Percentiles rank a stretch among this genome's conserved stretches.
Conservation (phyloP, 2,113 vertebrate species). For the Montifringilla adamsi region DNA sequence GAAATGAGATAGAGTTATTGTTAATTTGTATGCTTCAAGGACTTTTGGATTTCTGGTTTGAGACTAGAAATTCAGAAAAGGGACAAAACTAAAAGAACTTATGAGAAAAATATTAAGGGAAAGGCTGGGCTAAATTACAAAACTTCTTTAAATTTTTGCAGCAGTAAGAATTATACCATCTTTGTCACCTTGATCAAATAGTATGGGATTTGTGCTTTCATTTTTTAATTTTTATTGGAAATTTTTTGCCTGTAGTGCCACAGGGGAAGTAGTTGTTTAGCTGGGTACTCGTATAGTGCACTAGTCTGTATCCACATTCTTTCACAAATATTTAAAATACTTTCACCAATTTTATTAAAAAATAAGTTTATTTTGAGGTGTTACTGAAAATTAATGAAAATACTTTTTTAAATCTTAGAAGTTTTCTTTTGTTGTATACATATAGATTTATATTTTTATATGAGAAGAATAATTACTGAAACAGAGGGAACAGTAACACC, state of each 20-base stretch:
- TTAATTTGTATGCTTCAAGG: not conserved
- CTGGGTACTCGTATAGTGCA: not conserved
- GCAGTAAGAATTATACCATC: not conserved
- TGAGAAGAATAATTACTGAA: slow-evolving; percentile 77
- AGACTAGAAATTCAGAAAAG: not conserved
- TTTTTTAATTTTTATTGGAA: not conserved
- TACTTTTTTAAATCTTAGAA: not conserved
- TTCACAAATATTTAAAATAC: not conserved
- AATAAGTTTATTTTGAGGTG: not conserved
- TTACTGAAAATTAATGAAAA: not conserved
- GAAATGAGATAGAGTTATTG: not conserved
- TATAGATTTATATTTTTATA: slow-evolving; percentile 52
- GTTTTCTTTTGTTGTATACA: slow-evolving; percentile 31
- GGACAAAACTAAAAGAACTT: not conserved
- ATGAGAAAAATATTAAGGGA: not conserved
- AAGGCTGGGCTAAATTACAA: not conserved
- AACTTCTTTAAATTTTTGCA: not conserved
- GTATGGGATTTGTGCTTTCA: not conserved
- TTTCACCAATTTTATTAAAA: not conserved
- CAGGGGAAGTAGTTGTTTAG: not conserved
- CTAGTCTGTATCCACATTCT: not conserved
- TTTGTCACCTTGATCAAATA: not conserved
- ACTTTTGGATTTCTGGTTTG: not conserved
- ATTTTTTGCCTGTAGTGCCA: not conserved
- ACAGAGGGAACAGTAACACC: slow-evolving; percentile 64